Evolutionary conservation across 2,113 vertebrate genomes (phyloP), one percentile per base, ranked within the genome.

Genomic region (Pteropus alecto): DNA sequence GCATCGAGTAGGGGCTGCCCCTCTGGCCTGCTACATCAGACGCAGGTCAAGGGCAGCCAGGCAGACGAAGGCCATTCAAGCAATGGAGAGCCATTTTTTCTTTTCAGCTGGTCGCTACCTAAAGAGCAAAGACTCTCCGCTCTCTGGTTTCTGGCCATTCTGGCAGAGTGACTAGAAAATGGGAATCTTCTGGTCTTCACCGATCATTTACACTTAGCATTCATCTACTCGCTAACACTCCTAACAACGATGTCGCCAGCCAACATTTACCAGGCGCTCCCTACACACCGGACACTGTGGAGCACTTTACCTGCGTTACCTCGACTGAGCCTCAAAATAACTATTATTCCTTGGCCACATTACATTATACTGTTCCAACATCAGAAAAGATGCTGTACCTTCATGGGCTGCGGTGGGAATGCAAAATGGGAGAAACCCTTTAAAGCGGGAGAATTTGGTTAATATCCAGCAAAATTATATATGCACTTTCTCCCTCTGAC

Each of bases 331-430:
- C 2, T 79, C 54, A 63, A 33, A 78, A 38, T 19, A 3, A 82
- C 11, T 24, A 7, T 1, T 5, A 11, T 35, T 13, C 41, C 48
- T 92, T 46, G 33, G 70, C 30, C 30, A 2, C 7, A 3, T 35
- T 46, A 24, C 15, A 30, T 5, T 0, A 19, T 0, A 11, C 1
- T 0, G 7, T 18, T 38, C 30, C 3, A 3, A 19, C 30, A 35
- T 1, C 33, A 63, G 48, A 89, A 26, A 43, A 4, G 14, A 19
- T 4, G 5, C 60, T 2, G 3, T 10, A 7, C 38, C 38, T 48
- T n/a, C n/a, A 2, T 1, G n/a, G 0, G 1, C 58, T 67, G 71
- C 16, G 16, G 4, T 33, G 21, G 43, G 67, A 60, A n/a, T 18
- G 21, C 13, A 35, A 54, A 67, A 7, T 0, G 2, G 3, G 0